phyloP scores from a whole-genome alignment of 1,140 invertebrate species.

The Asbolus verrucosus region DNA sequence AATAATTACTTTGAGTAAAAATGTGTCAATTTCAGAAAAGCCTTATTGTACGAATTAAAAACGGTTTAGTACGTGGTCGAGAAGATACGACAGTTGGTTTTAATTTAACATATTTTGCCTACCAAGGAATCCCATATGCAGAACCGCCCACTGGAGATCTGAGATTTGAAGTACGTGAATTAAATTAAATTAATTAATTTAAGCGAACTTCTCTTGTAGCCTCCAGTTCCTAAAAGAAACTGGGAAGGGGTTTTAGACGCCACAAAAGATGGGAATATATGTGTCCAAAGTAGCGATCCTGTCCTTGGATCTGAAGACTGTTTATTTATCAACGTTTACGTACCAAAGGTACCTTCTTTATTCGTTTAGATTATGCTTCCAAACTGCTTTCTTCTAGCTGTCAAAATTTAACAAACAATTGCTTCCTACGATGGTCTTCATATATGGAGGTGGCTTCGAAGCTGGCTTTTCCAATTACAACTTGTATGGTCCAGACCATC shows the following conservation, averaged over 20 bases:
- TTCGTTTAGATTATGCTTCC: too few species aligned
- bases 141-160: conserved; percentile 66
- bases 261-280: conserved; percentile 59
- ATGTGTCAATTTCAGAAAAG: background rate
- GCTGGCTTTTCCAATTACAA: conserved; percentile 64
- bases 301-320: conserved; percentile 64
- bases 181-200: background rate
- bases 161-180: conserved; percentile 55
- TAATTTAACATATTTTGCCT: conserved; percentile 39
- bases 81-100: background rate
- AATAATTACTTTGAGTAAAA: background rate
- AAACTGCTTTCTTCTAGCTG: too few species aligned
- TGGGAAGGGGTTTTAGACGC: conserved; percentile 52
- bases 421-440: conserved; percentile 68
- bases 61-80: conserved; percentile 1
- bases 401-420: conserved; percentile 68
- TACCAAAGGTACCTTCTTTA: conserved; percentile 61
- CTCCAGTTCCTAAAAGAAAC: conserved; percentile 42
- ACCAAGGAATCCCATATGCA: conserved; percentile 68
- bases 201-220: conserved; percentile 41
- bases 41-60: conserved; percentile 3
- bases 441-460: conserved; percentile 74
- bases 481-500: conserved; percentile 72
- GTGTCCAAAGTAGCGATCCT: conserved; percentile 62
- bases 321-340: conserved; percentile 66